Evolutionary conservation across 2,797 vertebrate genomes (phyloP).

Genomic region (Podargus strigoides): DNA sequence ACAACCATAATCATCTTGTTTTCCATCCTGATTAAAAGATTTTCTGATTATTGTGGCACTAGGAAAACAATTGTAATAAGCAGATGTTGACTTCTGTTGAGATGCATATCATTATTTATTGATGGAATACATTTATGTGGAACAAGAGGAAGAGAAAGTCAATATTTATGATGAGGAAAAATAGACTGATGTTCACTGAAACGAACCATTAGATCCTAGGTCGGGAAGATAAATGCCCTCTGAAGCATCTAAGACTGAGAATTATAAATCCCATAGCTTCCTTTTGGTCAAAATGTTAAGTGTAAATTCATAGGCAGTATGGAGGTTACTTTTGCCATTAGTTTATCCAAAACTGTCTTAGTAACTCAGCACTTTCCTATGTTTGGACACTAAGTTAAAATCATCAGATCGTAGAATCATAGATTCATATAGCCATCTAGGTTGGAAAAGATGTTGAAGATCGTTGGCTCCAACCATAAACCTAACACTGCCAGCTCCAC

Average conservation of each 20-base stretch:
- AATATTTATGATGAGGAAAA: constrained; percentile 11
- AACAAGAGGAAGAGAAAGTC: constrained; percentile 11
- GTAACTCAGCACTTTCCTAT: not conserved
- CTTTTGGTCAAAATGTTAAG: not conserved
- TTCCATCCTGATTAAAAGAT: not conserved
- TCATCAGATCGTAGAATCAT: not conserved
- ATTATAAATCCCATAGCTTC: not conserved
- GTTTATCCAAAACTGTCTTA: not conserved
- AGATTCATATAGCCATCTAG: not conserved
- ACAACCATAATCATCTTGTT: not conserved
- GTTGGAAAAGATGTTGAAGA: not conserved
- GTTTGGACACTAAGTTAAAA: not conserved
- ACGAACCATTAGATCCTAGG: not conserved
- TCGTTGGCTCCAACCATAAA: not conserved
- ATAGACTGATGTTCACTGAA: not conserved
- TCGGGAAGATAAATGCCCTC: not conserved
- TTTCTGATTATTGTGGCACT: not conserved
- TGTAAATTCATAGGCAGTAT: not conserved
- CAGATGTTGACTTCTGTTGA: not conserved
- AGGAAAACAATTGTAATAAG: not conserved
- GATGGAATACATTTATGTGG: not conserved
- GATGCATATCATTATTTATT: constrained; percentile 18
- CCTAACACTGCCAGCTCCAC: not conserved
- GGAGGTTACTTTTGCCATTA: not conserved
- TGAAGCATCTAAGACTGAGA: not conserved